Evolutionary conservation across 2,797 vertebrate genomes (phyloP), one percentile per base, ranked within the genome.

Genomic region (Sebastes hopkinsi): DNA sequence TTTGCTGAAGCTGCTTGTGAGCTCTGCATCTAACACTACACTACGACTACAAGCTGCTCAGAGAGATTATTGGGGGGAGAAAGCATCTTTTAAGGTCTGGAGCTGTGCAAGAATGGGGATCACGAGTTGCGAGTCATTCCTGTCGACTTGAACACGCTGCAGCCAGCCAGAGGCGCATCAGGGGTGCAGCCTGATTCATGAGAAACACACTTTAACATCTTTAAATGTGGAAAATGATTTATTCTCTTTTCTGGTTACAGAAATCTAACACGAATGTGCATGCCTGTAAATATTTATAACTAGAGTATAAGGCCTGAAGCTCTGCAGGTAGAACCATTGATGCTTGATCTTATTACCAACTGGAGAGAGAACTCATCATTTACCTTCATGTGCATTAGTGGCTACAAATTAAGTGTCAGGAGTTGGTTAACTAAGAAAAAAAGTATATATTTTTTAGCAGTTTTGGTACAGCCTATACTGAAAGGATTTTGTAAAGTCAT

Each of bases 61-160:
- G 25, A 81, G 50, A 67, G 88, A 84, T 87, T 88, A 87, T 36
- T 73, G 75, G 64, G 76, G 79, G 69, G 46, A 67, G 84, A 77
- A 73, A 74, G 69, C 81, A 83, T 91, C 84, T 83, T 88, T 92
- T 89, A 91, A 94, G 82, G 86, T 25, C 84, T 74, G 84, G 62
- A 20, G 54, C 67, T 74, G 52, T 25, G 46, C 1, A 76, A 71
- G 84, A 81, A 67, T 72, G 77, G 69, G 73, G 82, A 86, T 95
- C 94, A 95, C 94, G 94, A 91, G 95, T 90, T 92, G 61, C 52
- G 70, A 89, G 82, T 91, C 89, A 92, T 94, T 94, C 91, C 89
- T 82, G 66, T 76, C 77, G 78, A 90, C 36, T 83, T 86, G 90
- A 91, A 36, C 81, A 38, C 10, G 61, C 79, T 79, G 14, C 38